A percentile compares a stretch with the other conserved stretches of the same genome.
Evolutionary conservation across 1,140 invertebrate species (phyloP).

Genomic region (Ruditapes philippinarum): DNA sequence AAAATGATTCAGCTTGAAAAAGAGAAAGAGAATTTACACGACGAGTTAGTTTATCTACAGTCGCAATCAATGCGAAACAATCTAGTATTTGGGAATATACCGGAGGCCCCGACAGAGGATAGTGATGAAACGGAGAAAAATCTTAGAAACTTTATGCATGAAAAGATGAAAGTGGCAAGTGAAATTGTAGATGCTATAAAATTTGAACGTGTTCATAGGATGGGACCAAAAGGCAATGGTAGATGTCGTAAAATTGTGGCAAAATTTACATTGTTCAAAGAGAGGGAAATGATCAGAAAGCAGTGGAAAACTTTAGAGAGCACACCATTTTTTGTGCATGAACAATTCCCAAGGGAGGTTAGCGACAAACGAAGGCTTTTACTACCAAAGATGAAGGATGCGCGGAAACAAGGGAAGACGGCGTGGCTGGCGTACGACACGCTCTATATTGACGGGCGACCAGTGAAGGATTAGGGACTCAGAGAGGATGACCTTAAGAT

Average conservation of each 20-base stretch:
- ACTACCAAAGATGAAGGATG: neutral
- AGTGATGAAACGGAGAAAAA: slow-evolving; percentile 1
- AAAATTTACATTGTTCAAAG: slow-evolving; percentile 6
- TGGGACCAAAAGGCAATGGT: neutral
- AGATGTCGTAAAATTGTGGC: neutral
- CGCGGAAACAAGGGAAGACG: neutral
- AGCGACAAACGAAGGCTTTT: neutral
- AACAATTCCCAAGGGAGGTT: slow-evolving; percentile 12
- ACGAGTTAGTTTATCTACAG: neutral
- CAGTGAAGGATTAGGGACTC: neutral
- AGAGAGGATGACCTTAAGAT: slow-evolving; percentile 7
- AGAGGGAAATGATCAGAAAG: neutral
- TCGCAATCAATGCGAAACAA: slow-evolving; percentile 35
- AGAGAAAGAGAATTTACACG: neutral
- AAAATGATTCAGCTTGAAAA: neutral
- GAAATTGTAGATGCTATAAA: neutral
- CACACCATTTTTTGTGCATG: neutral
- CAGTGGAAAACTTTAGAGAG: slow-evolving; percentile 32
- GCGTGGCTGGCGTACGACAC: slow-evolving; percentile 14
- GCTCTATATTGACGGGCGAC: slow-evolving; percentile 6
- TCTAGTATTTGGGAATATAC: slow-evolving; percentile 14
- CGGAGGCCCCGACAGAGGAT: neutral
- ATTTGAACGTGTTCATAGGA: slow-evolving; percentile 4
- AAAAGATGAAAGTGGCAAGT: neutral
- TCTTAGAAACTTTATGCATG: neutral